Conservation (phyloP, 2,888 invertebrate species). For the Acheta domesticus region DNA sequence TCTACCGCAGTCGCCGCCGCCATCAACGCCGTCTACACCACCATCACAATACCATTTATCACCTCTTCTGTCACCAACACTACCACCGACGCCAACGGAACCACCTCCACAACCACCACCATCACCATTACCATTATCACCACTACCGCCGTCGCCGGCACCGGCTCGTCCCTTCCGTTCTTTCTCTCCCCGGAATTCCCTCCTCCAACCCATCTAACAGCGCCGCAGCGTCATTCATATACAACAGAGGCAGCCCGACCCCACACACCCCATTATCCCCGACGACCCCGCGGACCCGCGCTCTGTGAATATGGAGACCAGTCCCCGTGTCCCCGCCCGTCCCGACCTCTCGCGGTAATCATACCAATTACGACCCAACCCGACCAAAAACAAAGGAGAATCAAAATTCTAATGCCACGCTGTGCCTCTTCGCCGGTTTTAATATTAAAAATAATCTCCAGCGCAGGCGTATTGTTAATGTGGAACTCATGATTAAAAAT, state of each 20-base stretch:
- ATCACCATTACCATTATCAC: no score
- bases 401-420: slow-evolving; percentile 2
- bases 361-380: background rate
- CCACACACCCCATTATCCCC: background rate
- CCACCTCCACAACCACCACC: no score
- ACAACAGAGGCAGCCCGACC: slow-evolving; percentile 8
- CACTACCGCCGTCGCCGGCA: background rate
- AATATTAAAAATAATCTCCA: slow-evolving; percentile 9
- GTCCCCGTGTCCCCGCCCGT: background rate
- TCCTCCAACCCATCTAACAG: background rate
- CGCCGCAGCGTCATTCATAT: background rate
- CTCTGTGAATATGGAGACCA: slow-evolving; percentile 11
- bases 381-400: slow-evolving; percentile 8
- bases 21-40: no score
- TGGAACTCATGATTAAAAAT: slow-evolving; percentile 18
- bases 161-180: background rate
- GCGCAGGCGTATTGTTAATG: slow-evolving; percentile 10
- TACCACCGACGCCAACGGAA: no score
- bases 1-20: no score
- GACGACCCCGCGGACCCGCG: background rate
- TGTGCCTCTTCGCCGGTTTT: slow-evolving; percentile 18
- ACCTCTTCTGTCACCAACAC: no score
- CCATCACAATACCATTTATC: no score
- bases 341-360: slow-evolving; percentile 18
- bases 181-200: slow-evolving; percentile 7